Percentiles rank a stretch among this genome's conserved stretches.
phyloP scores from a whole-genome alignment of 2,888 invertebrate species.

The Drosophila neotestacea region DNA sequence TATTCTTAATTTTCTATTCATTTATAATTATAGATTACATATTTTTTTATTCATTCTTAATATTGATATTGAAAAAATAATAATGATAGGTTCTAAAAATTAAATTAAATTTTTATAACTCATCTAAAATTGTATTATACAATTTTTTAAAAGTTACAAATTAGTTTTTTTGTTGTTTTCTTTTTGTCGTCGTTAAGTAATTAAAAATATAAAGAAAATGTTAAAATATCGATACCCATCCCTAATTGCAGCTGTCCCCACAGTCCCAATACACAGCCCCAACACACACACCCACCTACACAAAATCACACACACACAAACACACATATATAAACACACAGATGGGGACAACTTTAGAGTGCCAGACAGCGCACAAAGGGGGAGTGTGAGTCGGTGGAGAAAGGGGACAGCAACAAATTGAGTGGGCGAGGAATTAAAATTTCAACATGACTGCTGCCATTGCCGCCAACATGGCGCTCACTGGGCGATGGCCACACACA shows the following conservation, averaged over 20 bases:
- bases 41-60: too few species aligned
- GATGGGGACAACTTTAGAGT: conserved; percentile 69
- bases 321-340: conserved; percentile 25
- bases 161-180: too few species aligned
- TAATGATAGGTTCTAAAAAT: too few species aligned
- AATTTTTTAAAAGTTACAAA: conserved; percentile 16
- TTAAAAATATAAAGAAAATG: too few species aligned
- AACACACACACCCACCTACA: conserved; percentile 34
- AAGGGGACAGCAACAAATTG: conserved; percentile 67
- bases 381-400: neutral
- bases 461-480: conserved; percentile 64
- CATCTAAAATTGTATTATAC: too few species aligned
- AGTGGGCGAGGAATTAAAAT: conserved; percentile 85
- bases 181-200: conserved; percentile 6
- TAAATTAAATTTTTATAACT: too few species aligned
- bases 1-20: too few species aligned
- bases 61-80: too few species aligned
- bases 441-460: conserved; percentile 82
- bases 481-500: conserved; percentile 65
- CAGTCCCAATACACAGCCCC: conserved; percentile 48
- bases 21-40: too few species aligned
- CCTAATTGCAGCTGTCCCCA: conserved; percentile 37
- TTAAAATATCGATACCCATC: too few species aligned
- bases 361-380: conserved; percentile 65
- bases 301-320: conserved; percentile 28